phyloP scores from a whole-genome alignment of 2,113 vertebrate species.

The Daboia siamensis region DNA sequence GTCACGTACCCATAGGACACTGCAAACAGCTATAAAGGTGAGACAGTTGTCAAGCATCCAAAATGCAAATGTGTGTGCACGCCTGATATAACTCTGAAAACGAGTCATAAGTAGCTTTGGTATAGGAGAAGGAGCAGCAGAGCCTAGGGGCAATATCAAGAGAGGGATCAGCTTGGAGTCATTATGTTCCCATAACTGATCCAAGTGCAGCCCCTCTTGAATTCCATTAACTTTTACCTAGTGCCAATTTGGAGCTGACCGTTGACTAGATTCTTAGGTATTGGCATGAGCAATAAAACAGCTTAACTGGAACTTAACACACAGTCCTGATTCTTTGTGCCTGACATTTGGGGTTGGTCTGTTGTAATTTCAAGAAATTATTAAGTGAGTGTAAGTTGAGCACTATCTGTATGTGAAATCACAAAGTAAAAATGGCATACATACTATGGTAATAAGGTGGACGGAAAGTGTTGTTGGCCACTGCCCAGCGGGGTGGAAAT shows the following conservation, averaged over 20 bases:
- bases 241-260: not conserved
- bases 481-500: constrained; percentile 93
- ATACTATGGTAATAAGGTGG: constrained; percentile 96
- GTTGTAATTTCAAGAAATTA: not conserved
- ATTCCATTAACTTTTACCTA: too few species aligned
- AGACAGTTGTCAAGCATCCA: not conserved
- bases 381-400: not conserved
- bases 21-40: not conserved
- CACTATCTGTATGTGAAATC: not conserved
- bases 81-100: not conserved
- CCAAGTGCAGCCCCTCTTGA: too few species aligned
- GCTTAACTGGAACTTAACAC: not conserved
- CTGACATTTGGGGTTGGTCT: not conserved
- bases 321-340: not conserved
- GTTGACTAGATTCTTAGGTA: not conserved
- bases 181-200: not conserved
- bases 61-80: not conserved
- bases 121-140: not conserved
- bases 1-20: not conserved
- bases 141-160: not conserved
- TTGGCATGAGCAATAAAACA: not conserved
- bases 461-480: constrained; percentile 91
- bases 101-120: not conserved
- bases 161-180: not conserved
- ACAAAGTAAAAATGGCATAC: constrained; percentile 20